Conservation (phyloP, 2,797 vertebrate genomes). For the Champsocephalus esox region DNA sequence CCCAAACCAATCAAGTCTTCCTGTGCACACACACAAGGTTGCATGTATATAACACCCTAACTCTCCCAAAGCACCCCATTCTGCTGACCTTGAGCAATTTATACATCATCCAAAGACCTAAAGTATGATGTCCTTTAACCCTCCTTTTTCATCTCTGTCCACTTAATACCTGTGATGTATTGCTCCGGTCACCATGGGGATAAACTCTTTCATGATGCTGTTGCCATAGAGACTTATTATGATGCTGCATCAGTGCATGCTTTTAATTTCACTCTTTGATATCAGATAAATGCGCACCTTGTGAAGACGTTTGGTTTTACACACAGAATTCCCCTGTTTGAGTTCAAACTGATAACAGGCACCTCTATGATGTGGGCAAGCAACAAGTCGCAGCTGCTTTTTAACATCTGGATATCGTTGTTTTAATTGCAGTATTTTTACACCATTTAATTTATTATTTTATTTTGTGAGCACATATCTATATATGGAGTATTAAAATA, state of each 20-base stretch:
- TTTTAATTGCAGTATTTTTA: background rate
- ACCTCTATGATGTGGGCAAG: background rate
- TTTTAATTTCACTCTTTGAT: constrained; percentile 72
- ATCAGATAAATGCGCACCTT: constrained; percentile 50
- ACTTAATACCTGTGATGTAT: constrained; percentile 68
- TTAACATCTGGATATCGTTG: background rate
- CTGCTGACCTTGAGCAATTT: constrained; percentile 46
- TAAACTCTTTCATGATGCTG: constrained; percentile 80
- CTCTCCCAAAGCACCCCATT: constrained; percentile 1
- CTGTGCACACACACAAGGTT: constrained; percentile 23
- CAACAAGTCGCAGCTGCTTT: background rate
- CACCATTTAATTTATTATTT: too few species aligned
- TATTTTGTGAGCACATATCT: too few species aligned
- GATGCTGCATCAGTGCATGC: constrained; percentile 64
- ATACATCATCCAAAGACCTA: constrained; percentile 26
- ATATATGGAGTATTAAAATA: too few species aligned
- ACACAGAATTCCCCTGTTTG: constrained; percentile 31
- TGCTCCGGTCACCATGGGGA: constrained; percentile 81
- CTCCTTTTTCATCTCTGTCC: constrained; percentile 44
- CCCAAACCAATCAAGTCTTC: constrained; percentile 22
- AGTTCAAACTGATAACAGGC: background rate
- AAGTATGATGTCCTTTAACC: constrained; percentile 17
- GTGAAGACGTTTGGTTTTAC: constrained; percentile 13
- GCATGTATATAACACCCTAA: background rate
- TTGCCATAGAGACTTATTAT: constrained; percentile 83